Evolutionary conservation across 2,888 invertebrate species (phyloP).

Genomic region (Melangyna quadrimaculata): DNA sequence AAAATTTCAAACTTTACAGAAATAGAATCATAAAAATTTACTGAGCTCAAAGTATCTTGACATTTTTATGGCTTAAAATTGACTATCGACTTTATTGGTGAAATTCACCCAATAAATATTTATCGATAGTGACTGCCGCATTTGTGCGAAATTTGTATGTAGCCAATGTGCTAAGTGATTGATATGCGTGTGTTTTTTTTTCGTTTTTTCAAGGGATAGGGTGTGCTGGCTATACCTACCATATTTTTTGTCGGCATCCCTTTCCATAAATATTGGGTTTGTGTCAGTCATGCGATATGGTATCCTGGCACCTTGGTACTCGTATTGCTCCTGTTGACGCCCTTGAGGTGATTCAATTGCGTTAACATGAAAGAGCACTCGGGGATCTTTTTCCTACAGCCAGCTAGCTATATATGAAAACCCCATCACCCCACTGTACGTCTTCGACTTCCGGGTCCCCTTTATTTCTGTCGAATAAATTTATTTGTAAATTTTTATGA

Average conservation of each 20-base stretch:
- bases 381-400: neutral
- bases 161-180: conserved; percentile 56
- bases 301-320: neutral
- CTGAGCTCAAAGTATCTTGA: too few relatives aligned
- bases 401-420: neutral
- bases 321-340: conserved; percentile 3
- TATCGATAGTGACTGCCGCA: conserved; percentile 52
- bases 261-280: neutral
- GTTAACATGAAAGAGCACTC: conserved; percentile 55
- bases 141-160: conserved; percentile 34
- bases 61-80: neutral
- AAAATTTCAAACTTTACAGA: too few relatives aligned
- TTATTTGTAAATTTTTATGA: conserved; percentile 46
- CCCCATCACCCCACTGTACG: neutral
- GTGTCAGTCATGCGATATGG: neutral
- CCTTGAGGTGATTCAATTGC: conserved; percentile 54
- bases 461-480: conserved; percentile 10
- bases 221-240: neutral
- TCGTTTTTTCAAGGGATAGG: neutral
- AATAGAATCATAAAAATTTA: too few relatives aligned
- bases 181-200: conserved; percentile 52
- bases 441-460: neutral
- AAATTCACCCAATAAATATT: neutral
- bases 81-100: neutral
- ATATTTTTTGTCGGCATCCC: neutral